phyloP scores from a whole-genome alignment of 2,888 invertebrate species.

The Clunio marinus region DNA sequence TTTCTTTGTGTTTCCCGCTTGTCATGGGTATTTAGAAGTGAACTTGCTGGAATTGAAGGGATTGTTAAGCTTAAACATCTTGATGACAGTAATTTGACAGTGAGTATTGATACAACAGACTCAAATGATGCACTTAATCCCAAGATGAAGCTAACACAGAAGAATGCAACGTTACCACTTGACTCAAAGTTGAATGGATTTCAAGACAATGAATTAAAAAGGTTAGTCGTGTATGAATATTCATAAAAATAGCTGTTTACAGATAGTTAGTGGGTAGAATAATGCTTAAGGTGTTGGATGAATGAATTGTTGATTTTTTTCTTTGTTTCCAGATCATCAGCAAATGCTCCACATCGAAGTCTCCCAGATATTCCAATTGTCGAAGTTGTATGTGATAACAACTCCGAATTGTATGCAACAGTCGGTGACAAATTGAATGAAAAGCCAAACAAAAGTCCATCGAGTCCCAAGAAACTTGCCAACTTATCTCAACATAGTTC shows the following conservation, averaged over 20 bases:
- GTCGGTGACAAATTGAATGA: slow-evolving; percentile 60
- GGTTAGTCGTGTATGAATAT: slow-evolving; percentile 29
- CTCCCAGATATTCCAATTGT: slow-evolving; percentile 79
- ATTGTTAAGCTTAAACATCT: slow-evolving; percentile 69
- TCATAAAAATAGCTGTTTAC: background rate
- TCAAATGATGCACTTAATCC: slow-evolving; percentile 33
- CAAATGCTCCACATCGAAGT: slow-evolving; percentile 63
- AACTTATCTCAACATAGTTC: slow-evolving; percentile 61
- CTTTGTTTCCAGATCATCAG: slow-evolving; percentile 45
- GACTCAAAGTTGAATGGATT: slow-evolving; percentile 22
- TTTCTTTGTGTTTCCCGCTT: background rate
- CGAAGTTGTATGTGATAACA: slow-evolving; percentile 66
- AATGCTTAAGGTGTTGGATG: background rate
- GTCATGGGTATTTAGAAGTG: slow-evolving; percentile 59
- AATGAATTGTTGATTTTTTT: slow-evolving; percentile 3
- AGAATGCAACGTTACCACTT: slow-evolving; percentile 35
- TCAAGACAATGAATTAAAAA: slow-evolving; percentile 39
- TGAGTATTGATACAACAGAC: slow-evolving; percentile 44
- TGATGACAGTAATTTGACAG: slow-evolving; percentile 57
- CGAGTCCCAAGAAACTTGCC: slow-evolving; percentile 51
- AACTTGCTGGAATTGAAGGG: slow-evolving; percentile 66
- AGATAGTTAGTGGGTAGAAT: background rate
- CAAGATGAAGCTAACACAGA: slow-evolving; percentile 22
- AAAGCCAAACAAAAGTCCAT: slow-evolving; percentile 48
- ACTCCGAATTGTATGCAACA: slow-evolving; percentile 81